Evolutionary conservation across 2,113 vertebrate species (phyloP), one percentile per base, ranked within the genome.

Genomic region (Pholis gunnellus): DNA sequence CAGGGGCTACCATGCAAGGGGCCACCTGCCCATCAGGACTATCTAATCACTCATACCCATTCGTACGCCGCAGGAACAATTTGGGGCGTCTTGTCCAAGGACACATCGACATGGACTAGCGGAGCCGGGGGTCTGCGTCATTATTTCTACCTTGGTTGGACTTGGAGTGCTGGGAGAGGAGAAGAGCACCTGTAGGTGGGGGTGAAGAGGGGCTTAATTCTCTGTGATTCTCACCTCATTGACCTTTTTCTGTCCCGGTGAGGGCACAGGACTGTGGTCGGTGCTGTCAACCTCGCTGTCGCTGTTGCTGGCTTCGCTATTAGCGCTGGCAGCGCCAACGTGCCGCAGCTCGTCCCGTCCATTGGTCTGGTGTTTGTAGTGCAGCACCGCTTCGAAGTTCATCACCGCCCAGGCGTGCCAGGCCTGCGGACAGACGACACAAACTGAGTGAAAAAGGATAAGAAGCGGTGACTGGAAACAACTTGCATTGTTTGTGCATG

Each of bases 321-420:
- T 97, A 66, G 96, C 94, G 0, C 97, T 99, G 91, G 97, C 95
- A 0, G 96, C 97, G 0, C 98, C 99, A 54, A 96, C 82, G 0
- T 99, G 98, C 0, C 97, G 96, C 2, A 97, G 92, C 54, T 99
- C 97, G 0, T 99, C 97, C 0, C 97, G 96, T 64, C 96, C 97
- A 75, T 97, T 96, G 94, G 97, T 97, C 84, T 99, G 97, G 69
- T 99, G 98, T 81, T 99, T 99, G 92, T 99, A 99, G 93, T 99
- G 98, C 9, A 99, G 96, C 76, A 99, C 98, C 0, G 98, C 97
- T 79, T 99, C 98, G 4, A 99, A 99, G 89, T 99, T 99, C 98
- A 99, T 99, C 92, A 99, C 98, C 0, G 98, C 98, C 98, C 98
- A 99, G 0, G 98, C 98, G 0, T 99, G 98, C 98, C 98, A 99